Evolutionary conservation across 2,888 invertebrate genomes (phyloP).

Genomic region (Leptinotarsa rubiginosa): DNA sequence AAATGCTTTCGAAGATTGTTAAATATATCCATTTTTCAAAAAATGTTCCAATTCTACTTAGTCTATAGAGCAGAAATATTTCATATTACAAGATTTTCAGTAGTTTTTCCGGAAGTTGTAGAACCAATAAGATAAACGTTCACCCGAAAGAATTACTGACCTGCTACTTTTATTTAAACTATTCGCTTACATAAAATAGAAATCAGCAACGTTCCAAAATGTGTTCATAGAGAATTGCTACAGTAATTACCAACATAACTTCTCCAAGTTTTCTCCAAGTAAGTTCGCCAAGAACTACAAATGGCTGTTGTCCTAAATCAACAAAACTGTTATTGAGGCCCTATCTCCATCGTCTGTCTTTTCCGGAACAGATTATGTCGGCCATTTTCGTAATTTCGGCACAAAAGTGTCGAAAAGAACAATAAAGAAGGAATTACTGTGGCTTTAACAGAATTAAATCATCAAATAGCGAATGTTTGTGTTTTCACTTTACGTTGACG

Average conservation of each 20-base stretch:
- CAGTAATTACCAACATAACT: background rate
- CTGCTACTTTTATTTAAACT: too few relatives aligned
- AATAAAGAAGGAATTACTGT: slow-evolving; percentile 7
- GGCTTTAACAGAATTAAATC: slow-evolving; percentile 1
- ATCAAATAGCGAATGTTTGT: background rate
- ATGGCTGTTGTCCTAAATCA: slow-evolving; percentile 8
- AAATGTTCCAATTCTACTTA: too few relatives aligned
- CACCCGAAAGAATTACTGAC: too few relatives aligned
- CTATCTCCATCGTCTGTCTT: slow-evolving; percentile 11
- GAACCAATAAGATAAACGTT: too few relatives aligned
- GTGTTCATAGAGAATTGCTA: background rate
- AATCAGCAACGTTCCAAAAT: background rate
- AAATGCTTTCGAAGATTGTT: too few relatives aligned
- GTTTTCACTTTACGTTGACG: too few relatives aligned
- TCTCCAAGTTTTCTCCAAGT: background rate
- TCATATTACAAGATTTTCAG: too few relatives aligned
- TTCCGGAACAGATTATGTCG: slow-evolving; percentile 10
- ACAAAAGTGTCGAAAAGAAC: slow-evolving; percentile 14
- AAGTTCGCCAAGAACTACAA: slow-evolving; percentile 5
- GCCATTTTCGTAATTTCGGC: slow-evolving; percentile 9
- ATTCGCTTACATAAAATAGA: too few relatives aligned
- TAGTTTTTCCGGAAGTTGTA: too few relatives aligned
- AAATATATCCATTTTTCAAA: too few relatives aligned
- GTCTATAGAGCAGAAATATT: too few relatives aligned
- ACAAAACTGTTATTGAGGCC: slow-evolving; percentile 13